Conservation (phyloP, 2,888 invertebrate genomes). For the Camponotus fellah region DNA sequence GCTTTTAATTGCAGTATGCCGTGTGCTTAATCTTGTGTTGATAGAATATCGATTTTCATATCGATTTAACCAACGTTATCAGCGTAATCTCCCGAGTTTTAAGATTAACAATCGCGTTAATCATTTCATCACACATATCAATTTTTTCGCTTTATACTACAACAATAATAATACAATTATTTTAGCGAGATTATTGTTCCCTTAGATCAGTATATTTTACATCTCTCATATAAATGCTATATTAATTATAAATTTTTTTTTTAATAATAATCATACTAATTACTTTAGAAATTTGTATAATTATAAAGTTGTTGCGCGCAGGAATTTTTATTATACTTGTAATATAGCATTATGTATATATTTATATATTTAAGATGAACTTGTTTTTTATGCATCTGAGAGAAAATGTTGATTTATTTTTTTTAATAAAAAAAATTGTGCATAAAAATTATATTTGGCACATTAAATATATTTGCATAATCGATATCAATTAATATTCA, state of each 20-base stretch:
- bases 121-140: slow-evolving; percentile 24
- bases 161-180: not conserved
- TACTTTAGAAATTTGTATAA: not conserved
- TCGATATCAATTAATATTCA: slow-evolving; percentile 1
- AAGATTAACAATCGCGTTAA: slow-evolving; percentile 49
- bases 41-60: slow-evolving; percentile 12
- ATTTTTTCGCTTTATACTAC: slow-evolving; percentile 50
- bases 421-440: slow-evolving; percentile 44
- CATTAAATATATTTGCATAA: not conserved
- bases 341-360: slow-evolving; percentile 14
- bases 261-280: slow-evolving; percentile 25
- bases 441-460: slow-evolving; percentile 37
- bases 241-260: slow-evolving; percentile 29
- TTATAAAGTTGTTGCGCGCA: not conserved
- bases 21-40: slow-evolving; percentile 73
- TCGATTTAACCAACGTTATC: slow-evolving; percentile 27
- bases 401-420: slow-evolving; percentile 38
- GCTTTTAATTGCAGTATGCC: slow-evolving; percentile 85
- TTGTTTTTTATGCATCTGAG: not conserved
- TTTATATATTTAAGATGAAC: not conserved
- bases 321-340: slow-evolving; percentile 26
- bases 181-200: slow-evolving; percentile 14
- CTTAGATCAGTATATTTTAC: slow-evolving; percentile 19
- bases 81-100: slow-evolving; percentile 20
- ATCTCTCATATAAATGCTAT: not conserved